Evolutionary conservation across 2,797 vertebrate genomes (phyloP), one percentile per base, ranked within the genome.

Genomic region (Dendrocincla tyrannina): DNA sequence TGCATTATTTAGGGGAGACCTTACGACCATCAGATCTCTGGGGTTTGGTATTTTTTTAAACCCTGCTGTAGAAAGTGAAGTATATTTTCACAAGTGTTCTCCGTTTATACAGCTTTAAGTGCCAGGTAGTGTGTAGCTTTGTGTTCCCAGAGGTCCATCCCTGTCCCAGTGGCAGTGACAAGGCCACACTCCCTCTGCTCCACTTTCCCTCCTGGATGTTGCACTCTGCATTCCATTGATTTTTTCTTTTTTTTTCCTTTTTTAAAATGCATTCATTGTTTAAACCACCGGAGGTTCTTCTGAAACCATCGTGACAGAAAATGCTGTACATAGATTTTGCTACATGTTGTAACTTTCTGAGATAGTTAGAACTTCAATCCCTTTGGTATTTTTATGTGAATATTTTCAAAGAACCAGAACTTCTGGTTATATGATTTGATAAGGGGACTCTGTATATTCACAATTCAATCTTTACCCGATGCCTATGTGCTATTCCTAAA

Each of bases 381-480:
- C 90, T 93, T 94, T 83, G 90, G 89, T 93, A 90, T 94, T 96
- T 96, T 91, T 95, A 95, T 76, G 95, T 89, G 94, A 93, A 33
- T 88, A 77, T 96, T 96, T 95, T 88, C 79, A 44, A 81, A 88
- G 89, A 87, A 17, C 25, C 81, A 58, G 88, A 37, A 84, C 70
- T 93, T 60, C 87, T 49, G 53, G 70, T 52, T 68, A 35, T 41
- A 37, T 77, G 63, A 76, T 94, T 95, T 95, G 95, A 89, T 89
- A 93, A 94, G 0, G 44, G 70, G 89, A 64, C 17, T 56, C 50
- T 86, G 60, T 66, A 39, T 87, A 60, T 58, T 50, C 64, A 16
- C 78, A n/a, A 1, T 37, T 74, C 33, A 30, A 81, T 59, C 93
- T 95, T 89, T 74, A 28, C 91, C 85, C 72, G 8, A 66, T 58